A percentile compares a stretch with the other conserved stretches of the same genome.
These are phyloP conservation scores for Drosophila pseudotakahashii DNA, from an alignment of 2,888 invertebrate genomes.

Conservation along the genomic window DNA sequence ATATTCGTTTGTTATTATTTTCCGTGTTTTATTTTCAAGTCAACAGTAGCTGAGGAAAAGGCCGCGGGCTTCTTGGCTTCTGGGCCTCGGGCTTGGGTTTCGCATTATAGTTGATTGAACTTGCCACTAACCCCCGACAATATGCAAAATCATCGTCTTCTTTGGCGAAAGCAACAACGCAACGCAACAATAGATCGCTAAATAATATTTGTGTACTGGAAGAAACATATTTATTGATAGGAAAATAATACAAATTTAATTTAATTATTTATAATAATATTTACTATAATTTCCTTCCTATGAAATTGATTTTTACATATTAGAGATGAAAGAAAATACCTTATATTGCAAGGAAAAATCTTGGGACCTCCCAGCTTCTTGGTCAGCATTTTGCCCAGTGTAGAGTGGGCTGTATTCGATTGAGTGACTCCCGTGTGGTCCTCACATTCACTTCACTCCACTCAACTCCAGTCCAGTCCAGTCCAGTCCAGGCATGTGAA, in stretches of 20 bases:
- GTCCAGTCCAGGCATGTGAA: constrained; percentile 30
- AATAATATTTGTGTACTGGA: constrained; percentile 65
- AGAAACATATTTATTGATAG: too few relatives aligned
- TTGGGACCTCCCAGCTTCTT: not conserved
- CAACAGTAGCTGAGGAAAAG: constrained; percentile 15
- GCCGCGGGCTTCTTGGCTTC: constrained; percentile 27
- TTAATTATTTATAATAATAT: too few relatives aligned
- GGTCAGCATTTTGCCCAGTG: constrained; percentile 1
- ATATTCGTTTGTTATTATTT: not conserved
- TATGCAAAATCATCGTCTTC: constrained; percentile 72
- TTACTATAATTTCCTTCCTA: too few relatives aligned
- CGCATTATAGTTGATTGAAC: constrained; percentile 56
- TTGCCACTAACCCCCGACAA: constrained; percentile 43
- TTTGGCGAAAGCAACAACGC: constrained; percentile 52
- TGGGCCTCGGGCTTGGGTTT: constrained; percentile 19
- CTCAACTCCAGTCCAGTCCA: constrained; percentile 12
- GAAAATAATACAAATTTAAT: too few relatives aligned
- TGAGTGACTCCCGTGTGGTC: constrained; percentile 64
- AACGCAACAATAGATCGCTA: constrained; percentile 65
- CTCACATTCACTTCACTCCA: constrained; percentile 49
- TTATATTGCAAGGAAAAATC: too few relatives aligned
- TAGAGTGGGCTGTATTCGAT: constrained; percentile 12
- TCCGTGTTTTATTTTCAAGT: not conserved
- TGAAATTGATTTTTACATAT: too few relatives aligned
- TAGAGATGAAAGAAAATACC: too few relatives aligned